A percentile compares a stretch with the other conserved stretches of the same genome.
Evolutionary conservation across 2,113 vertebrate species (phyloP).

Genomic region (Bubo scandiacus): DNA sequence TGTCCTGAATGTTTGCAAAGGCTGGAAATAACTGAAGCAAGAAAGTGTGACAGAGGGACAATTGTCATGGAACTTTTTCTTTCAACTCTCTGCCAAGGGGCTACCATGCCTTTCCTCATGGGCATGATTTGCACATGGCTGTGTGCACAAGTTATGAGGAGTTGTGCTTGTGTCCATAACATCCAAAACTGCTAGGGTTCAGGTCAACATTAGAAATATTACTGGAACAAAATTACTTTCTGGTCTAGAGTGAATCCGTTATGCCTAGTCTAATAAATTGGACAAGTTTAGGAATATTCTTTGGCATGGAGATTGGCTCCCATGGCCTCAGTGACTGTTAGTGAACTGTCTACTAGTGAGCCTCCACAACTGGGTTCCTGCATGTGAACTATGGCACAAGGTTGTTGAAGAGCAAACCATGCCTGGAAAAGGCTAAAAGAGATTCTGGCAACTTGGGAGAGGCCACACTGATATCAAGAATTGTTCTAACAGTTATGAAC

Average conservation of each 20-base stretch:
- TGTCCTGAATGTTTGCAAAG: neutral
- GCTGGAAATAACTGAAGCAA: neutral
- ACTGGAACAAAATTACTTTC: neutral
- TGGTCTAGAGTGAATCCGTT: neutral
- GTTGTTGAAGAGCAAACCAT: neutral
- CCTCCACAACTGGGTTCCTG: neutral
- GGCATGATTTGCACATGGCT: neutral
- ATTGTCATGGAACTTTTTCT: neutral
- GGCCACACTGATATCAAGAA: neutral
- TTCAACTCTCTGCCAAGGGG: neutral
- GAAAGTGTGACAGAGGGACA: neutral
- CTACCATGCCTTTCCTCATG: fast-evolving
- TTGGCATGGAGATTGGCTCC: neutral
- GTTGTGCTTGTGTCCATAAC: neutral
- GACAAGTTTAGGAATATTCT: neutral
- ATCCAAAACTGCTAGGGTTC: neutral
- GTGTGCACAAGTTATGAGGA: neutral
- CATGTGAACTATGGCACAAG: neutral
- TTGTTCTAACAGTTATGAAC: neutral
- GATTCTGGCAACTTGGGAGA: neutral
- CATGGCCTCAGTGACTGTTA: neutral
- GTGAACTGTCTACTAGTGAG: neutral
- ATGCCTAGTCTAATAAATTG: neutral
- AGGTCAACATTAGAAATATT: neutral
- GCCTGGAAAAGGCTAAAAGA: neutral